These are phyloP conservation scores for Diphyllodes magnificus DNA, from an alignment of 2,113 vertebrate genomes.

Conservation along the genomic window DNA sequence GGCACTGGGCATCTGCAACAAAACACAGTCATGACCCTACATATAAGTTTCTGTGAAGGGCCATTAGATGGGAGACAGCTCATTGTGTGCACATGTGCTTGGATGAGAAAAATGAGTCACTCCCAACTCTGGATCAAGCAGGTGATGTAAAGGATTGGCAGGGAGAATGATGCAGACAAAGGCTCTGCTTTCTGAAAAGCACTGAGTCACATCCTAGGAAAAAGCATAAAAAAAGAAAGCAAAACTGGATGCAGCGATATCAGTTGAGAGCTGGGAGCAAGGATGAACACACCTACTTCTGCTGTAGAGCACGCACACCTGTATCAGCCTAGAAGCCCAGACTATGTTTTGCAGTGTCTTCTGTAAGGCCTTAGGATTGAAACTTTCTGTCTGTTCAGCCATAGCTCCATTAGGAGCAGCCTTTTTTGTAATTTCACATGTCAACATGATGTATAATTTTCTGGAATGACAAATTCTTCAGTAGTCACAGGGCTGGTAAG, in stretches of 20 bases:
- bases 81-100: constrained; percentile 56
- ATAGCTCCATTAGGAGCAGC: not conserved
- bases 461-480: not conserved
- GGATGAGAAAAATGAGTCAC: constrained; percentile 61
- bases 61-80: constrained; percentile 52
- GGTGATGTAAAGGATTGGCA: constrained; percentile 57
- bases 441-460: not conserved
- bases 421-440: not conserved
- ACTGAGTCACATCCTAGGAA: constrained; percentile 51
- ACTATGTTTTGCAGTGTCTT: not conserved
- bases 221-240: not conserved
- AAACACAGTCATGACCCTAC: constrained; percentile 53
- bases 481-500: not conserved
- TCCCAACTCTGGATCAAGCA: constrained; percentile 53
- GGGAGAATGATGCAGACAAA: constrained; percentile 50
- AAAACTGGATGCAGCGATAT: not conserved
- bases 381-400: not conserved
- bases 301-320: not conserved
- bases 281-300: not conserved
- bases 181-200: constrained; percentile 49
- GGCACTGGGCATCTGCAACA: constrained; percentile 44
- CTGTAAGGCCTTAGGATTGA: not conserved
- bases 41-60: constrained; percentile 54
- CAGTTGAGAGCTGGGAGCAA: not conserved
- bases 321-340: not conserved